A percentile compares a stretch with the other conserved stretches of the same genome.
These are phyloP conservation scores for Musca vetustissima DNA, from an alignment of 1,140 invertebrate species.

Conservation along the genomic window DNA sequence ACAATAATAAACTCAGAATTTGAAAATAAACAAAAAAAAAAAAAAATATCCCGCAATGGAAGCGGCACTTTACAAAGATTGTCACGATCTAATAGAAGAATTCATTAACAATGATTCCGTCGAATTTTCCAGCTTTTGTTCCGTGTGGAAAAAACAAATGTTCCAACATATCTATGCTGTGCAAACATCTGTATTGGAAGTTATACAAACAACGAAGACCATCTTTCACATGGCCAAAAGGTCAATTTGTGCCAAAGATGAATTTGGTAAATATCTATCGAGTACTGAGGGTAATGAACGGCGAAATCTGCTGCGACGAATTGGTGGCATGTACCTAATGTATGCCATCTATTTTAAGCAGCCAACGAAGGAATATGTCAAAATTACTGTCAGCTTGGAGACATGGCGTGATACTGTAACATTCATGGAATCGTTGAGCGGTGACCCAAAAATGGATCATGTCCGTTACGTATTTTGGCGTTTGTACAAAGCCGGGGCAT, in stretches of 20 bases:
- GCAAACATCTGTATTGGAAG: constrained; percentile 40
- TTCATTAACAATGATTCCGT: background rate
- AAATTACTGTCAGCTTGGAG: constrained; percentile 36
- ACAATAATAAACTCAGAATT: too few species aligned
- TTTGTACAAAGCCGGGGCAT: constrained; percentile 36
- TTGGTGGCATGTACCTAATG: constrained; percentile 41
- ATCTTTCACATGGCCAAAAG: constrained; percentile 42
- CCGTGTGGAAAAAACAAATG: constrained; percentile 38
- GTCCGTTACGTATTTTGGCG: constrained; percentile 40
- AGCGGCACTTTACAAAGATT: constrained; percentile 24
- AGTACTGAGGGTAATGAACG: background rate
- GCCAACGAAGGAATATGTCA: constrained; percentile 42
- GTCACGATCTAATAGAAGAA: constrained; percentile 9
- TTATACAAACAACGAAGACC: constrained; percentile 43
- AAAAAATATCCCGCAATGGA: constrained; percentile 24
- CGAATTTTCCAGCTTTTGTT: constrained; percentile 37
- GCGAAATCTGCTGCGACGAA: constrained; percentile 25
- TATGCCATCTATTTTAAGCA: constrained; percentile 49
- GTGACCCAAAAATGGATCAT: constrained; percentile 25
- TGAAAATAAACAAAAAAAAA: too few species aligned
- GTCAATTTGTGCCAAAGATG: constrained; percentile 33
- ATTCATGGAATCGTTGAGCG: constrained; percentile 28
- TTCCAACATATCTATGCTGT: constrained; percentile 41
- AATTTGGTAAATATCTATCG: constrained; percentile 8
- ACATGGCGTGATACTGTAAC: constrained; percentile 37